Conservation (phyloP, 2,797 vertebrate genomes). For the Triplophysa bombifrons region DNA sequence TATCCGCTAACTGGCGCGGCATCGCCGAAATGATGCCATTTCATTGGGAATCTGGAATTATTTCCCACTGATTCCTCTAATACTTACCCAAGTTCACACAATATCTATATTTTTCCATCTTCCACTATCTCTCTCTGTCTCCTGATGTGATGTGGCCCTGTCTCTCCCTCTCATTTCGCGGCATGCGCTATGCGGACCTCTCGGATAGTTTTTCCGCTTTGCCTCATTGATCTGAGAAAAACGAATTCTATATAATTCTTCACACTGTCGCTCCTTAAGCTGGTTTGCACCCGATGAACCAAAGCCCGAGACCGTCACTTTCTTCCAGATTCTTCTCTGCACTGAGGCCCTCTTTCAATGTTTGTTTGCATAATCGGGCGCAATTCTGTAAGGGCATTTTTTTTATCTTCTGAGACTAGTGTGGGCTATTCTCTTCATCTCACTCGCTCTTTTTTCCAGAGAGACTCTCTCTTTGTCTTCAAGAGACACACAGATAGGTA, state of each 20-base stretch:
- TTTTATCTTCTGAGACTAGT: constrained; percentile 61
- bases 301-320: constrained; percentile 64
- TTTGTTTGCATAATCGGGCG: constrained; percentile 46
- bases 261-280: constrained; percentile 54
- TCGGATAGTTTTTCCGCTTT: constrained; percentile 65
- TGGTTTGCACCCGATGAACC: constrained; percentile 33
- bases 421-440: constrained; percentile 53
- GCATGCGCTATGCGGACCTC: constrained; percentile 51
- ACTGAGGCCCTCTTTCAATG: constrained; percentile 56
- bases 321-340: constrained; percentile 61
- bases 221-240: constrained; percentile 77
- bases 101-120: constrained; percentile 33
- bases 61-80: constrained; percentile 20
- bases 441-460: constrained; percentile 48
- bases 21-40: constrained; percentile 36
- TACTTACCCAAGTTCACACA: constrained; percentile 29
- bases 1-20: constrained; percentile 20
- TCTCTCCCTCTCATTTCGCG: constrained; percentile 40
- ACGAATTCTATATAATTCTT: constrained; percentile 73
- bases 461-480: constrained; percentile 66
- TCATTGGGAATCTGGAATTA: constrained; percentile 50
- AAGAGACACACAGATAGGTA: constrained; percentile 74
- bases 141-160: constrained; percentile 35
- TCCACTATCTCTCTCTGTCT: constrained; percentile 39
- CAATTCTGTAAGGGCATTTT: constrained; percentile 48